These are phyloP conservation scores for Ictidomys tridecemlineatus DNA, from an alignment of 2,113 vertebrate genomes.

Conservation along the genomic window DNA sequence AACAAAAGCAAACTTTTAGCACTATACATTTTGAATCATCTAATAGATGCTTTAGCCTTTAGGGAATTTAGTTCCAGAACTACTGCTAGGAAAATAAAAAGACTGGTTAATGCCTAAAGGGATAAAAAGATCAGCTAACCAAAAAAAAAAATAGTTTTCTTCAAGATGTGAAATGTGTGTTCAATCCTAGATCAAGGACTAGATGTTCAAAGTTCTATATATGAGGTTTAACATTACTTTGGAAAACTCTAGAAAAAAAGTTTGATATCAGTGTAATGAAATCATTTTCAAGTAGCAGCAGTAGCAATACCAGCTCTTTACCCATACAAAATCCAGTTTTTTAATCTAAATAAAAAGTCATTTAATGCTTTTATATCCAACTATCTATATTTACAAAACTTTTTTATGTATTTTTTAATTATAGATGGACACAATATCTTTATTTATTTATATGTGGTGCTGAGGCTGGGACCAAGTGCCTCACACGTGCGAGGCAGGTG, in stretches of 20 bases:
- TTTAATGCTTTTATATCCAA: constrained; percentile 52
- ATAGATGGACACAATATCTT: too few species aligned
- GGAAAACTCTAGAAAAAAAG: constrained; percentile 67
- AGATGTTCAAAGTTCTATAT: constrained; percentile 72
- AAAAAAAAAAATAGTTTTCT: constrained; percentile 60
- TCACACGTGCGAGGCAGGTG: too few species aligned
- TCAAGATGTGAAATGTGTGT: constrained; percentile 67
- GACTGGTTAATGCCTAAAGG: constrained; percentile 64
- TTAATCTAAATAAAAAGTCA: constrained; percentile 59
- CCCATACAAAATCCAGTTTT: background rate
- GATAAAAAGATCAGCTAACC: constrained; percentile 79
- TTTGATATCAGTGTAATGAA: constrained; percentile 43
- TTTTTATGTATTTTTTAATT: too few species aligned
- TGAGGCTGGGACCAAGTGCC: too few species aligned
- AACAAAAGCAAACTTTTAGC: constrained; percentile 69
- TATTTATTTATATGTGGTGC: too few species aligned
- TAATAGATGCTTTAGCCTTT: constrained; percentile 67
- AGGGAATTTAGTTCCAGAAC: constrained; percentile 67
- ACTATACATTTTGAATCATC: constrained; percentile 60
- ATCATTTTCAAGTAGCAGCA: constrained; percentile 27
- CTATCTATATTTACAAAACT: background rate
- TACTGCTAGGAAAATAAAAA: constrained; percentile 74
- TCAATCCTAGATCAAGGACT: constrained; percentile 76
- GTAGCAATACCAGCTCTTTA: constrained; percentile 30
- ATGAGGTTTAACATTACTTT: constrained; percentile 72